These are phyloP conservation scores for Apostichopus californicus DNA, from an alignment of 35 echinoderm and acorn worm species.

Conservation along the genomic window DNA sequence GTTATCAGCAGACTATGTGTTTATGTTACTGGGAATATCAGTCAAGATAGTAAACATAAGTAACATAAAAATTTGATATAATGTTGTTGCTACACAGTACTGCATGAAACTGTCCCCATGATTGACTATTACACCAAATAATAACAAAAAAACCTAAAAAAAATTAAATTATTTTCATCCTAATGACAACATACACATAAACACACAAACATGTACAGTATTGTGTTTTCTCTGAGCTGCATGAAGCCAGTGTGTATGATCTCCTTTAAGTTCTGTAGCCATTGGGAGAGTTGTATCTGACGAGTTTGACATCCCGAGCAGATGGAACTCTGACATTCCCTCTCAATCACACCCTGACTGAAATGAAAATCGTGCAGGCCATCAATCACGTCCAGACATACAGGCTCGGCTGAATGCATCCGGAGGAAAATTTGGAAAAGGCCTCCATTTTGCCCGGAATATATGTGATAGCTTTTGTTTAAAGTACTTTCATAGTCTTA, in stretches of 20 bases:
- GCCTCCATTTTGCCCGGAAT: conserved; percentile 32
- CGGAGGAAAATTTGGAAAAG: conserved; percentile 21
- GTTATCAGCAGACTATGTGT: no score
- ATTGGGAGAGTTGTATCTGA: not conserved
- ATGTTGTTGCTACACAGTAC: no score
- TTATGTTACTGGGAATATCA: no score
- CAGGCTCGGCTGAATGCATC: conserved; percentile 20
- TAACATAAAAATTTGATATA: no score
- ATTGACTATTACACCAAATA: no score
- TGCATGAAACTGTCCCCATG: no score
- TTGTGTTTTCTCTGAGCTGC: no score
- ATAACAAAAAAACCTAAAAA: no score
- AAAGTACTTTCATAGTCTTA: conserved; percentile 23
- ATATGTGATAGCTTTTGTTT: conserved; percentile 3
- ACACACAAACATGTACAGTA: no score
- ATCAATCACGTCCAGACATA: conserved; percentile 34
- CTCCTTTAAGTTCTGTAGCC: conserved; percentile 5
- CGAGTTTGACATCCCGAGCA: conserved; percentile 9
- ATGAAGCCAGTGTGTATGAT: not conserved
- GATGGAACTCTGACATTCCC: conserved; percentile 42
- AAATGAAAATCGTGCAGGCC: conserved; percentile 50
- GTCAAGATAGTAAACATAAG: no score
- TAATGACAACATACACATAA: no score
- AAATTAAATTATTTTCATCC: no score
- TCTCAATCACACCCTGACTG: conserved; percentile 49